Conservation (phyloP, 2,888 invertebrate species). For the Andrena flavipes region DNA sequence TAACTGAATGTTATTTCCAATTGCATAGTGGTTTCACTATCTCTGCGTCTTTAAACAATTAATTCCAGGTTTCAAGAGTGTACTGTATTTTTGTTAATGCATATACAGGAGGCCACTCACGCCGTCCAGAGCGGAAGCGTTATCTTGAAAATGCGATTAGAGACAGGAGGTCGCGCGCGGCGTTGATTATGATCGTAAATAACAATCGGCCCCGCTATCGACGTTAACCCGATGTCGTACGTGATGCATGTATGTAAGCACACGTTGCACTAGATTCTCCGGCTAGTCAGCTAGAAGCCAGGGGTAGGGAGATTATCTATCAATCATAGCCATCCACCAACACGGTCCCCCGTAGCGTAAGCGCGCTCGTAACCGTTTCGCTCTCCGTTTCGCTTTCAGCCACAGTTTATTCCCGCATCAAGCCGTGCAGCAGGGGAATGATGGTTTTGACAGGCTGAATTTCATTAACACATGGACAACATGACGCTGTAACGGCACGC, state of each 20-base stretch:
- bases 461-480: conserved; percentile 64
- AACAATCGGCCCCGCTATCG: conserved; percentile 75
- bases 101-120: neutral
- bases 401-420: conserved; percentile 63
- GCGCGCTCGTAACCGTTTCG: conserved; percentile 38
- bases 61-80: no score
- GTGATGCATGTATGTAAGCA: conserved; percentile 70
- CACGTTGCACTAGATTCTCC: conserved; percentile 45
- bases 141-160: conserved; percentile 58
- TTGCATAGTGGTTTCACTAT: no score
- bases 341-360: conserved; percentile 20
- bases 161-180: conserved; percentile 38
- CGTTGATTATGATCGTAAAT: conserved; percentile 80
- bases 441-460: conserved; percentile 68
- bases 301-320: conserved; percentile 67
- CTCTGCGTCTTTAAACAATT: no score
- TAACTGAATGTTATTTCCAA: no score
- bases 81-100: no score
- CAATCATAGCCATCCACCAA: conserved; percentile 66
- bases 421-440: conserved; percentile 44
- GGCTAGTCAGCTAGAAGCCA: conserved; percentile 32
- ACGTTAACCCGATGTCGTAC: conserved; percentile 77
- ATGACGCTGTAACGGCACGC: conserved; percentile 18
- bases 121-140: conserved; percentile 36
- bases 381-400: conserved; percentile 46